Percentiles rank a stretch among this genome's conserved stretches.
phyloP scores from a whole-genome alignment of 1,140 invertebrate genomes.

The Drosophila obscura region DNA sequence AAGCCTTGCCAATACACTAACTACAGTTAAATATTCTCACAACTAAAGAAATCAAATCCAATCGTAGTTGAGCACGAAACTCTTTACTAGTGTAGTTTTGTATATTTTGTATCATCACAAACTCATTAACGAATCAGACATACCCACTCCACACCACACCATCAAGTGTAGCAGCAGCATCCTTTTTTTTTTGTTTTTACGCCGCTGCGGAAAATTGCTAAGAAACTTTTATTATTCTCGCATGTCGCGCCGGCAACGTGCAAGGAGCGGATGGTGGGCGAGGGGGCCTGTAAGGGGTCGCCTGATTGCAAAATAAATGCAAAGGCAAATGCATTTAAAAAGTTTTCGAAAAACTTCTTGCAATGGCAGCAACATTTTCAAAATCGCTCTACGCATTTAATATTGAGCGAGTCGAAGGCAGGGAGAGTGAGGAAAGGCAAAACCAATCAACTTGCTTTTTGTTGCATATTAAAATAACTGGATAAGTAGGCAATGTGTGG shows the following conservation, averaged over 20 bases:
- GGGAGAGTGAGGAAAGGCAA: constrained; percentile 23
- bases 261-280: not conserved
- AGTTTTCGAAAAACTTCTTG: constrained; percentile 42
- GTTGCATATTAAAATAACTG: constrained; percentile 50
- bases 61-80: not conserved
- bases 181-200: constrained; percentile 50
- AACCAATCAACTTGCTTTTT: constrained; percentile 59
- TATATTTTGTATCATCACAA: not conserved
- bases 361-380: constrained; percentile 38
- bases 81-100: not conserved
- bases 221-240: constrained; percentile 71
- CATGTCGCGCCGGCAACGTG: constrained; percentile 31
- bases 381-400: constrained; percentile 50
- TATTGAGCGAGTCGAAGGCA: not conserved
- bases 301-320: constrained; percentile 71
- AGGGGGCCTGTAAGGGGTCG: not conserved
- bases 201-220: constrained; percentile 38
- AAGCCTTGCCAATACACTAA: constrained; percentile 20
- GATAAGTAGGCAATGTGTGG: too few relatives aligned
- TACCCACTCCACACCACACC: constrained; percentile 6
- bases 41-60: too few relatives aligned
- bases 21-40: not conserved
- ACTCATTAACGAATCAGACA: constrained; percentile 5
- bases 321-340: constrained; percentile 66
- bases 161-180: constrained; percentile 9